Percentiles rank a stretch among this genome's conserved stretches.
These are phyloP conservation scores for Excalfactoria chinensis DNA, from an alignment of 2,113 vertebrate species.

Conservation along the genomic window DNA sequence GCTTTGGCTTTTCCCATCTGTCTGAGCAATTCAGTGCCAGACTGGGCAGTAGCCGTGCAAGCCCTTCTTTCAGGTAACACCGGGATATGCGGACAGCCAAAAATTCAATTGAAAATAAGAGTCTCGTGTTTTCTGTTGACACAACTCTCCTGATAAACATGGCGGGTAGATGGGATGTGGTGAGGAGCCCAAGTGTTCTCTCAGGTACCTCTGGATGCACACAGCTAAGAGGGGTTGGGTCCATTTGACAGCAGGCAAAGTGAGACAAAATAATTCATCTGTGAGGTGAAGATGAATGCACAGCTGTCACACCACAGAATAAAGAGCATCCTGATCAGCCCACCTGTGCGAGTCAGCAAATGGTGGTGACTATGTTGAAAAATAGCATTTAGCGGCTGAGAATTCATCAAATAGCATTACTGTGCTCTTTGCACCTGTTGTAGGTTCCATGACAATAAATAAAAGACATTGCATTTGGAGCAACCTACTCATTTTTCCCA, in stretches of 20 bases:
- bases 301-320: too few relatives aligned
- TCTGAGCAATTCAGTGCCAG: not conserved
- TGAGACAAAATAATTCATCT: not conserved
- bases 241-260: not conserved
- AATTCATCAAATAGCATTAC: too few relatives aligned
- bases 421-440: too few relatives aligned
- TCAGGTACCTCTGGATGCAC: not conserved
- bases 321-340: too few relatives aligned
- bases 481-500: not conserved
- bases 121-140: too few relatives aligned
- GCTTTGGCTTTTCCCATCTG: rapidly evolving
- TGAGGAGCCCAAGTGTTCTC: not conserved
- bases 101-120: not conserved
- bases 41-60: not conserved
- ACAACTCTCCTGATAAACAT: not conserved
- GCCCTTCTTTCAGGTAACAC: not conserved
- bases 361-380: too few relatives aligned
- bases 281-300: too few relatives aligned
- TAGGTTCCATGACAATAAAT: too few relatives aligned
- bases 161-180: not conserved
- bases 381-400: too few relatives aligned
- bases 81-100: not conserved
- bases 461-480: too few relatives aligned
- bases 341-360: too few relatives aligned
- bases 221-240: not conserved